These are phyloP conservation scores for Arrhamphus sclerolepis DNA, from an alignment of 2,797 vertebrate genomes.

Conservation along the genomic window DNA sequence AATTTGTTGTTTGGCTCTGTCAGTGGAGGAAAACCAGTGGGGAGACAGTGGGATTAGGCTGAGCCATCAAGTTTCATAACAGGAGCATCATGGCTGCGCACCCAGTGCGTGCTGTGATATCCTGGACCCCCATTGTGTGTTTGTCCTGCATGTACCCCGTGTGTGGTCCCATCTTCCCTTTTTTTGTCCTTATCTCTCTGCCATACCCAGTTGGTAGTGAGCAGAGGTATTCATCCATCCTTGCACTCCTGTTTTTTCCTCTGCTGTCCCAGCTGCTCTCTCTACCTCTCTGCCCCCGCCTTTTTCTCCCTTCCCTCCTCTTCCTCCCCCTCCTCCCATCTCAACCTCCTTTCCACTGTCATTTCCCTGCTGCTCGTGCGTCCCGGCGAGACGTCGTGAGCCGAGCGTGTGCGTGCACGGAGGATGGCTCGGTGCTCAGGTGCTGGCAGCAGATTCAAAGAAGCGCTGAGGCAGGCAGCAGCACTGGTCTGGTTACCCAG, in stretches of 20 bases:
- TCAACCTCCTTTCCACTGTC: conserved; percentile 65
- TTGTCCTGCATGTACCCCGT: conserved; percentile 24
- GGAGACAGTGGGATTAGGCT: conserved; percentile 9
- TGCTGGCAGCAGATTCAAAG: conserved; percentile 41
- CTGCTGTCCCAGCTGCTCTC: conserved; percentile 62
- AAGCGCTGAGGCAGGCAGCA: conserved; percentile 52
- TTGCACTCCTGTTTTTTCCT: conserved; percentile 30
- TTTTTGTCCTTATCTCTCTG: conserved; percentile 43
- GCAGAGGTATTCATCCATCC: conserved; percentile 68
- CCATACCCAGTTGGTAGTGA: conserved; percentile 55
- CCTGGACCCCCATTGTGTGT: conserved; percentile 24
- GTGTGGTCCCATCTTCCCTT: conserved; percentile 43
- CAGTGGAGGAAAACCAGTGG: background rate
- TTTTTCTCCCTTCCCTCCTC: conserved; percentile 19
- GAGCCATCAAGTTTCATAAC: conserved; percentile 48
- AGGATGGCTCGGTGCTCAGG: conserved; percentile 66
- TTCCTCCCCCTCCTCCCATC: conserved; percentile 43
- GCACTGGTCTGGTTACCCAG: conserved; percentile 47
- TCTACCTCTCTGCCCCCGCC: conserved; percentile 52
- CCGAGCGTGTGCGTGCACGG: conserved; percentile 36
- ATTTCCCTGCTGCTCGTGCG: conserved; percentile 59
- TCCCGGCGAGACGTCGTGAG: conserved; percentile 51
- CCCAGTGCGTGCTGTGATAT: conserved; percentile 15
- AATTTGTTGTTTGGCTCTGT: background rate
- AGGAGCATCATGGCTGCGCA: conserved; percentile 39